Base-by-base conservation (phyloP, 2,888 invertebrate genomes). In the Scaptodrosophila latifasciaeformis region DNA sequence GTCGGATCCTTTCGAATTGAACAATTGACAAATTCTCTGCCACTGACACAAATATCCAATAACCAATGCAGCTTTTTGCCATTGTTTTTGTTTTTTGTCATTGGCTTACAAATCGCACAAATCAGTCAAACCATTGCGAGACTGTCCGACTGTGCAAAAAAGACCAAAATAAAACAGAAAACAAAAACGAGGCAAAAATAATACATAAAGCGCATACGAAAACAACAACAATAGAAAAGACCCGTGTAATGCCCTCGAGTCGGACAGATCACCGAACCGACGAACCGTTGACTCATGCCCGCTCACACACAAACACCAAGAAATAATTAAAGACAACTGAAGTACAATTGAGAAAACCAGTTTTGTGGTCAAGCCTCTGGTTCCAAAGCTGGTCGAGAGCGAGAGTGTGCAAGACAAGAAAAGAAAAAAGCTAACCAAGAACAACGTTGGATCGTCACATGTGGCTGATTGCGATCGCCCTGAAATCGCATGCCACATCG, bases 31-130 rank as follows among this genome's bases (percentile, higher is more conserved):
- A 21, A 62, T n/a, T n/a, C n/a, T n/a, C 59, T 77, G 74, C 44
- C 77, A 77, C 64, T 77, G 72, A 74, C 72, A 76, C 50, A 72
- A 67, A 76, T 72, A 67, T 72, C 76, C 61, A 63, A 63, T 72
- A 63, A 61, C 72, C 54, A 46, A 37, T 17, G 15, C 17, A 10
- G 37, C 15, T 17, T 17, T 17, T 17, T 13, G 15, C 10, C 46
- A 52, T 46, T 30, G 52, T 39, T 31, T 49, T 49, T 18, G 37
- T 18, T 10, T 13, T 55, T 54, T 59, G 66, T 59, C 67, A 66
- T 63, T 65, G 65, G 60, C 52, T 56, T 51, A 56, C 66, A 46
- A 59, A 49, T 45, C 46, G 53, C 48, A 49, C 66, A 47, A 60
- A 49, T 46, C 46, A 49, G 39, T 10, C 44, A 27, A 37, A 46